phyloP scores from a whole-genome alignment of 2,113 vertebrate genomes.

The Camelus dromedarius region DNA sequence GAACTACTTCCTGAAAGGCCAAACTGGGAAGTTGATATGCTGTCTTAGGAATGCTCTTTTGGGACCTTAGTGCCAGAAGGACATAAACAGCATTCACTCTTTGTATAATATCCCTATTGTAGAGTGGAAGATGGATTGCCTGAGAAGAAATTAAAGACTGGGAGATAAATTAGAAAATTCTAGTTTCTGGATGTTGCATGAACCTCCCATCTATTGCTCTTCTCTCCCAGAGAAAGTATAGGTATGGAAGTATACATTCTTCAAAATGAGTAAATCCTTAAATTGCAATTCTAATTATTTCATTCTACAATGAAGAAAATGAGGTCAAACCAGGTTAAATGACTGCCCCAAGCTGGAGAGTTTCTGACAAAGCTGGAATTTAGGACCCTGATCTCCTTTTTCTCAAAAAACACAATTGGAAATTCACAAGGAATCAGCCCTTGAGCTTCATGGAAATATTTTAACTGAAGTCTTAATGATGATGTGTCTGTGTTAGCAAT shows the following conservation, averaged over 20 bases:
- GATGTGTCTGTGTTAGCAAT: slow-evolving; percentile 31
- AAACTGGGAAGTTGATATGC: neutral
- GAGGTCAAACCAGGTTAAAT: slow-evolving; percentile 25
- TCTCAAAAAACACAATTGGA: slow-evolving; percentile 9
- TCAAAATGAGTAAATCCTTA: neutral
- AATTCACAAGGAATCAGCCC: neutral
- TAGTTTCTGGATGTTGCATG: neutral
- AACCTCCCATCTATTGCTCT: neutral
- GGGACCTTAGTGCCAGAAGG: neutral
- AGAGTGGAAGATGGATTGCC: neutral
- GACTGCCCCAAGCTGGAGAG: neutral
- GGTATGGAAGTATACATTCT: neutral
- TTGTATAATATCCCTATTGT: neutral
- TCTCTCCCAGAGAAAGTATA: neutral
- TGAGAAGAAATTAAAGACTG: neutral
- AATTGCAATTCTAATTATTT: neutral
- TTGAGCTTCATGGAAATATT: slow-evolving; percentile 67
- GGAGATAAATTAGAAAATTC: neutral
- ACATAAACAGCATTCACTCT: neutral
- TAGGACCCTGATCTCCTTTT: neutral
- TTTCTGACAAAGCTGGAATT: slow-evolving; percentile 19
- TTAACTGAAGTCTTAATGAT: slow-evolving; percentile 41
- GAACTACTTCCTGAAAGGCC: neutral
- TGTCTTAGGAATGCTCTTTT: neutral
- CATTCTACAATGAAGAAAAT: slow-evolving; percentile 2